Evolutionary conservation across 37 sponge, comb jelly and placozoan genomes (phyloP).

Genomic region (Agelas oroides): DNA sequence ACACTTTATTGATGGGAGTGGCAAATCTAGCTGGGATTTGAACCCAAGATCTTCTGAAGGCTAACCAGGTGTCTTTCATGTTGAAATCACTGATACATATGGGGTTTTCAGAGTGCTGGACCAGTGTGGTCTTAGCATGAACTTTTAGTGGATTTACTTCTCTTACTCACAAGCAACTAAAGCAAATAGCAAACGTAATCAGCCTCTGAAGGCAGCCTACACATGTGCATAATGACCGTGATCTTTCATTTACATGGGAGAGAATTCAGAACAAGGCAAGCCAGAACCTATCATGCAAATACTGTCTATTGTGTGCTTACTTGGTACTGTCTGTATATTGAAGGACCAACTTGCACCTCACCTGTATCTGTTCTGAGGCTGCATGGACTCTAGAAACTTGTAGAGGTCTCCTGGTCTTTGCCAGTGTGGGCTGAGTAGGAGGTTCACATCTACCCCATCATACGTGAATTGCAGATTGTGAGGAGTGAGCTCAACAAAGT

Average conservation of each 20-base stretch:
- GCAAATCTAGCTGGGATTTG: background rate
- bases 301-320: too few relatives aligned
- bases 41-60: constrained; percentile 10
- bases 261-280: too few relatives aligned
- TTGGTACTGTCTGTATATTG: too few relatives aligned
- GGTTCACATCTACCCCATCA: constrained; percentile 52
- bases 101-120: too few relatives aligned
- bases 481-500: background rate
- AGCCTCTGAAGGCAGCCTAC: too few relatives aligned
- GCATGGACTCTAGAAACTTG: constrained; percentile 34
- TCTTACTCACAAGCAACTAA: too few relatives aligned
- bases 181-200: too few relatives aligned
- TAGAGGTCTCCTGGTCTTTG: constrained; percentile 20
- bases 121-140: too few relatives aligned
- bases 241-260: too few relatives aligned
- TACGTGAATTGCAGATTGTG: constrained; percentile 33
- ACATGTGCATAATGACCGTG: too few relatives aligned
- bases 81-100: background rate
- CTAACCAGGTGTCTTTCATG: background rate
- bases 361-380: constrained; percentile 19
- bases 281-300: too few relatives aligned
- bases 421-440: constrained; percentile 65
- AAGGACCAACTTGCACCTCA: background rate
- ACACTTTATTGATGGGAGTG: background rate
- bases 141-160: too few relatives aligned